Conservation (phyloP, 2,888 invertebrate species). For the Xestia ashworthii region DNA sequence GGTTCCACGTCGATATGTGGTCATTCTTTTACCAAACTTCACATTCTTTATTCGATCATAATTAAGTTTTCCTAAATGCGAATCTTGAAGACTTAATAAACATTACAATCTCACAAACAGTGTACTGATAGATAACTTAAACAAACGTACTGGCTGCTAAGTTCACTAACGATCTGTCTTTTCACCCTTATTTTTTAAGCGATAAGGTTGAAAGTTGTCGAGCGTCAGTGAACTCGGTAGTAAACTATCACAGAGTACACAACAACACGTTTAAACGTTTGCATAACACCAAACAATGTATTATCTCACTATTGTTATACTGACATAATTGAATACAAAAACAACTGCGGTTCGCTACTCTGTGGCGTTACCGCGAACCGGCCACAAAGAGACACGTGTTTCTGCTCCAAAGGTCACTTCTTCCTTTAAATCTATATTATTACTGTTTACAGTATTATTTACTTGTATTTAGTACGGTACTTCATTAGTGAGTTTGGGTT, state of each 20-base stretch:
- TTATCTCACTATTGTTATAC: constrained; percentile 52
- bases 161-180: too few relatives aligned
- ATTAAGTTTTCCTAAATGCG: background rate
- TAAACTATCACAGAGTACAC: constrained; percentile 43
- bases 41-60: background rate
- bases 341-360: constrained; percentile 27
- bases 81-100: constrained; percentile 3
- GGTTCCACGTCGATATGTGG: background rate
- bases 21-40: background rate
- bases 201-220: too few relatives aligned
- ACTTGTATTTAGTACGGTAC: background rate
- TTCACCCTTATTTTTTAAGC: too few relatives aligned
- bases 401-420: constrained; percentile 52
- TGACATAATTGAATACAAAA: constrained; percentile 52
- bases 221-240: too few relatives aligned
- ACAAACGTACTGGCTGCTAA: constrained; percentile 32
- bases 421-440: constrained; percentile 29
- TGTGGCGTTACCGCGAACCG: constrained; percentile 41
- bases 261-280: constrained; percentile 33
- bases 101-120: constrained; percentile 20
- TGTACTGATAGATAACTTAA: constrained; percentile 32
- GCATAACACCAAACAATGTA: constrained; percentile 44
- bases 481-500: background rate
- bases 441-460: background rate
- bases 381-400: constrained; percentile 38